These are phyloP conservation scores for Schlechtendalia chinensis DNA, from an alignment of 1,140 invertebrate genomes.

Conservation along the genomic window DNA sequence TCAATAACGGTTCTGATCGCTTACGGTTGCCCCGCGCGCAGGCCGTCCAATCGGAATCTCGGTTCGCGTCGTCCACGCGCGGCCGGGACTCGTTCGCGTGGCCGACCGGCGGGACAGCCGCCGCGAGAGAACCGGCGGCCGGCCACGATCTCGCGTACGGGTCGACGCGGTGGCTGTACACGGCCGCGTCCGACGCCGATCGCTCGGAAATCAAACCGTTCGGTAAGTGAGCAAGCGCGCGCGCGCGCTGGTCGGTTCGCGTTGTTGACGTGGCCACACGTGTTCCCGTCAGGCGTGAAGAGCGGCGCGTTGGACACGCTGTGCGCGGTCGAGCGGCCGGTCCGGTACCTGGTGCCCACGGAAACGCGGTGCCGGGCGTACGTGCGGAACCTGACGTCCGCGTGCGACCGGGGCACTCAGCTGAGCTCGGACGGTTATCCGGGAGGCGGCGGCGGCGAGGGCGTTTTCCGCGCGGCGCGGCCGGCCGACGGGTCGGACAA, in stretches of 20 bases:
- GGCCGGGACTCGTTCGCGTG: neutral
- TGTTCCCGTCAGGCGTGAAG: slow-evolving; percentile 13
- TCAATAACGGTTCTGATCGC: no score
- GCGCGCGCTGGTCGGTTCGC: no score
- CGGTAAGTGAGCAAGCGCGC: neutral
- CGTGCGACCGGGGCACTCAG: neutral
- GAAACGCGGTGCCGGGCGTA: slow-evolving; percentile 3
- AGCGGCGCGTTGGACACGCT: slow-evolving; percentile 12
- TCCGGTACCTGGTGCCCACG: neutral
- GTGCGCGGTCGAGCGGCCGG: neutral
- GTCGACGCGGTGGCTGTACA: slow-evolving; percentile 19
- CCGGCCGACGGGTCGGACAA: neutral
- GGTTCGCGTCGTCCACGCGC: neutral
- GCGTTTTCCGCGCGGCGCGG: neutral
- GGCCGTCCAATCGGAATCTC: slow-evolving; percentile 11
- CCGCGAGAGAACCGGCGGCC: neutral
- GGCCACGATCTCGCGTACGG: neutral
- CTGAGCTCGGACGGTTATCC: neutral
- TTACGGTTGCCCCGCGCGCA: neutral
- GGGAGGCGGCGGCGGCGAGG: neutral
- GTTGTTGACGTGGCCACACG: neutral
- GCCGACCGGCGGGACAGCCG: neutral
- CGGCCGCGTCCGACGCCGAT: neutral
- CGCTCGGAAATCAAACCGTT: neutral
- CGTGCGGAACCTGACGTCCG: neutral